These are phyloP conservation scores for Cepaea nemoralis DNA, from an alignment of 1,140 invertebrate genomes.

Conservation along the genomic window DNA sequence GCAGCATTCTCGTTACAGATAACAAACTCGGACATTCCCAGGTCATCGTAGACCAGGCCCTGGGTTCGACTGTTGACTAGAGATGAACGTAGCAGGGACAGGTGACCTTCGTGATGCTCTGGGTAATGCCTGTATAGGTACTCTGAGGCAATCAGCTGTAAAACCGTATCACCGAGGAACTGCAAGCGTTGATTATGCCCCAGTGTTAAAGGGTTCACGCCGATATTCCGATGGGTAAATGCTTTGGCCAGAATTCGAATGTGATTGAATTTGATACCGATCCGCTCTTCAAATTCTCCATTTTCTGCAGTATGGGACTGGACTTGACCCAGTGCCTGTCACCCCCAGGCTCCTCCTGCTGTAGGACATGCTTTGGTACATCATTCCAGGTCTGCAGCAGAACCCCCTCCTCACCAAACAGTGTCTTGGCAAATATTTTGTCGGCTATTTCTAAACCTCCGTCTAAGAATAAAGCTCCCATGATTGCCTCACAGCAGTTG, in stretches of 20 bases:
- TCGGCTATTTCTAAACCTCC: constrained; percentile 84
- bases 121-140: constrained; percentile 97
- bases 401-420: constrained; percentile 81
- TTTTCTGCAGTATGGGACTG: constrained; percentile 83
- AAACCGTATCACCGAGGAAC: constrained; percentile 96
- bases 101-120: constrained; percentile 99
- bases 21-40: constrained; percentile 93
- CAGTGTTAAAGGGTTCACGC: constrained; percentile 94
- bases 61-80: constrained; percentile 80
- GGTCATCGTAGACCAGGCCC: constrained; percentile 95
- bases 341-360: constrained; percentile 81
- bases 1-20: constrained; percentile 81
- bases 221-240: constrained; percentile 95
- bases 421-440: constrained; percentile 84
- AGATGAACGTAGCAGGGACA: constrained; percentile 86
- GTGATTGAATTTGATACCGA: constrained; percentile 93
- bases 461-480: constrained; percentile 96
- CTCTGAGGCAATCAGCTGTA: constrained; percentile 96
- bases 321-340: constrained; percentile 93
- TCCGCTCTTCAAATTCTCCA: constrained; percentile 90
- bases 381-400: constrained; percentile 86
- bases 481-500: constrained; percentile 98
- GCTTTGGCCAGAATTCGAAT: constrained; percentile 94
- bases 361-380: constrained; percentile 89
- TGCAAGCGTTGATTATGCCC: constrained; percentile 98